Conservation (phyloP, 2,888 invertebrate species). For the Lysandra coridon region DNA sequence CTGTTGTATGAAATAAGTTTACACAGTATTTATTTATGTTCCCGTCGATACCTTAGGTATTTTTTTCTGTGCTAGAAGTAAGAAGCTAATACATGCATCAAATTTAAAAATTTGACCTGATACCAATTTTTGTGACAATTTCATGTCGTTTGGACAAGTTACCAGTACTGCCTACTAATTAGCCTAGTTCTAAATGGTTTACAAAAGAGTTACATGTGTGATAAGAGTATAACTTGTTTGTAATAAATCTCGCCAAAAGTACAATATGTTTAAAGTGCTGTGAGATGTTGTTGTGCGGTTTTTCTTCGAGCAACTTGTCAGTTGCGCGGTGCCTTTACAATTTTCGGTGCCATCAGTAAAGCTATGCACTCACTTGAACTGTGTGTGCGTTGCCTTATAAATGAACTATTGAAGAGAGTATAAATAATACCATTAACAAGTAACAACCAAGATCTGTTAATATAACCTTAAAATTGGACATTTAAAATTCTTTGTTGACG, state of each 20-base stretch:
- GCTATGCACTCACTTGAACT: neutral
- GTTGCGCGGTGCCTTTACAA: neutral
- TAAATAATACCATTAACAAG: neutral
- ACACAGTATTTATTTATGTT: constrained; percentile 18
- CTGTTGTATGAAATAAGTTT: constrained; percentile 1
- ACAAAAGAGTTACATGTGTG: neutral
- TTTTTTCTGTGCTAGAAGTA: neutral
- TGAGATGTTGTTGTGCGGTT: neutral
- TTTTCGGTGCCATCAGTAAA: neutral
- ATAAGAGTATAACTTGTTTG: neutral
- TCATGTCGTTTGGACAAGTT: neutral
- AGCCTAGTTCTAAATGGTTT: neutral
- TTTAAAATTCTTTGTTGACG: constrained; percentile 19
- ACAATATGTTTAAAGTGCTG: neutral
- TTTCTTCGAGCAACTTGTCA: neutral
- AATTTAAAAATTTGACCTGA: neutral
- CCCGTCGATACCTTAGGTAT: neutral
- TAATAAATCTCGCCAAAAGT: neutral
- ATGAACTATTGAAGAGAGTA: neutral
- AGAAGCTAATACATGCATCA: neutral
- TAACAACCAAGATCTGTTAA: neutral
- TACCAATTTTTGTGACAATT: neutral
- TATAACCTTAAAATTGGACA: neutral
- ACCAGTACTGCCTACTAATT: constrained; percentile 11
- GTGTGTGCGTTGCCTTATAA: neutral